Evolutionary conservation across 2,888 invertebrate species (phyloP).

Genomic region (Rotaria socialis): DNA sequence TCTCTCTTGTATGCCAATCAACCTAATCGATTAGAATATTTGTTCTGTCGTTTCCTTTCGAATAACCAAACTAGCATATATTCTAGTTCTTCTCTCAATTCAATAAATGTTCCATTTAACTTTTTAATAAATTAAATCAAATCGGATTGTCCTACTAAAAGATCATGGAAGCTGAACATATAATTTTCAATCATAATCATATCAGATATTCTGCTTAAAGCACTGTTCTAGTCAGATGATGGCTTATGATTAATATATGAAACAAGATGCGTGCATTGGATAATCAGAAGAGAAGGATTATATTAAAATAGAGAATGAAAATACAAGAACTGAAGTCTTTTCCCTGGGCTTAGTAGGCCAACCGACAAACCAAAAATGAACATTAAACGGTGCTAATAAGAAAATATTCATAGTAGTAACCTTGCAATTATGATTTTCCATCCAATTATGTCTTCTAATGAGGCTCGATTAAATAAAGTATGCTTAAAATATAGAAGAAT

Average conservation of each 20-base stretch:
- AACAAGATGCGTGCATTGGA: neutral
- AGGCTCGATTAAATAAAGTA: too few species aligned
- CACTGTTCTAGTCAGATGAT: too few species aligned
- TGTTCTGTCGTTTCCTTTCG: neutral
- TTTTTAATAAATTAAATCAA: neutral
- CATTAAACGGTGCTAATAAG: neutral
- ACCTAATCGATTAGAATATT: neutral
- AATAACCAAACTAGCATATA: neutral
- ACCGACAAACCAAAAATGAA: neutral
- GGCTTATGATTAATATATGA: neutral
- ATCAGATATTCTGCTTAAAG: neutral
- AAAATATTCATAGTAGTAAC: neutral
- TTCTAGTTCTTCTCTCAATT: neutral
- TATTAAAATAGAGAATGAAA: neutral
- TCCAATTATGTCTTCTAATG: too few species aligned
- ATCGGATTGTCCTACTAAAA: too few species aligned
- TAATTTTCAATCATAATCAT: neutral
- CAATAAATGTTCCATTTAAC: neutral
- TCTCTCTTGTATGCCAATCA: neutral
- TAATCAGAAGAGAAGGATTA: neutral
- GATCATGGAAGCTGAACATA: too few species aligned
- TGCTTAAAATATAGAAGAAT: too few species aligned
- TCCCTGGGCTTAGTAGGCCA: neutral
- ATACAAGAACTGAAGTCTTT: too few species aligned
- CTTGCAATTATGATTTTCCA: neutral